A percentile compares a stretch with the other conserved stretches of the same genome.
phyloP scores from a whole-genome alignment of 2,888 invertebrate species.

The Macroteleia sp. region DNA sequence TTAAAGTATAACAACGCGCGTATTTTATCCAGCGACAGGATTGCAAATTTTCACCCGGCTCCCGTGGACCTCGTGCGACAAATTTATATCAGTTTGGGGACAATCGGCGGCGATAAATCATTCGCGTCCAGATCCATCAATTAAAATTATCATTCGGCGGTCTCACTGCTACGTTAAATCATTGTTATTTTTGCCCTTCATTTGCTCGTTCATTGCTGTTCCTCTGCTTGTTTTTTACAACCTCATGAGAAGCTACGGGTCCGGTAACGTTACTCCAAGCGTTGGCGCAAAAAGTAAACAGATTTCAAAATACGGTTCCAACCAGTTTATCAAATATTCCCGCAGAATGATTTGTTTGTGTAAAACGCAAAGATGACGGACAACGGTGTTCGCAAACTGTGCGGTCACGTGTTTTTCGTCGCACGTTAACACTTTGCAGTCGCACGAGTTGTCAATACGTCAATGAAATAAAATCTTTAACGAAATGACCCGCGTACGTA shows the following conservation, averaged over 20 bases:
- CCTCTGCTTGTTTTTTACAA: no score
- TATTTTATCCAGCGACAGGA: conserved; percentile 43
- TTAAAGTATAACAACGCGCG: conserved; percentile 55
- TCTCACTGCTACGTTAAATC: neutral
- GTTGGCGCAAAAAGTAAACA: conserved; percentile 75
- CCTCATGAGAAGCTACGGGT: no score
- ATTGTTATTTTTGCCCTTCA: conserved; percentile 58
- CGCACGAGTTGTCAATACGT: conserved; percentile 43
- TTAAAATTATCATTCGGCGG: conserved; percentile 13
- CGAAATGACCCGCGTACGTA: conserved; percentile 52
- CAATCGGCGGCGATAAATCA: conserved; percentile 35
- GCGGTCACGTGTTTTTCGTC: conserved; percentile 29
- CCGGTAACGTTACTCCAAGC: conserved; percentile 76
- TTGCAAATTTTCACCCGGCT: conserved; percentile 32
- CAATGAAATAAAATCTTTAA: conserved; percentile 45
- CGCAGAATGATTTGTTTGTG: conserved; percentile 65
- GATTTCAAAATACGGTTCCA: conserved; percentile 76
- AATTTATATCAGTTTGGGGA: conserved; percentile 40
- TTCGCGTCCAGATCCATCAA: conserved; percentile 12
- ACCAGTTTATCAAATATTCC: conserved; percentile 79
- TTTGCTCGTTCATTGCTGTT: no score
- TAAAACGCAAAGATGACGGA: conserved; percentile 41
- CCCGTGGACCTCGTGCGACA: conserved; percentile 25
- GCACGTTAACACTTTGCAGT: conserved; percentile 19
- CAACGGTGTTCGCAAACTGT: no score